A percentile compares a stretch with the other conserved stretches of the same genome.
Evolutionary conservation across 2,888 invertebrate species (phyloP).

Genomic region (Thymelicus acteon): DNA sequence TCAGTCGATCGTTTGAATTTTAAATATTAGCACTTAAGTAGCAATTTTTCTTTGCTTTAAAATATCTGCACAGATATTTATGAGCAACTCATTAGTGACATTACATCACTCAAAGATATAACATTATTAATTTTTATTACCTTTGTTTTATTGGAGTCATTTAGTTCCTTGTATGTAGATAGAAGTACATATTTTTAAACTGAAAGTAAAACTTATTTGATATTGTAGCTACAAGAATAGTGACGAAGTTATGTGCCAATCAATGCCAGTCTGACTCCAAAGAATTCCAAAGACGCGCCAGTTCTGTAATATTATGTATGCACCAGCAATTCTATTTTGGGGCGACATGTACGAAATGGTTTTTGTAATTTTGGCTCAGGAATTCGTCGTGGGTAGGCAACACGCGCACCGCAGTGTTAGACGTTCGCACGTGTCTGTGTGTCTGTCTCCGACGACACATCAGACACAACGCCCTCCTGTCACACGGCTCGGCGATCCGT

Average conservation of each 20-base stretch:
- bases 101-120: no score
- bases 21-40: no score
- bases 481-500: slow-evolving; percentile 48
- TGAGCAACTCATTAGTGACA: no score
- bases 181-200: not conserved
- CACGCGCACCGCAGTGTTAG: slow-evolving; percentile 2
- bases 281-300: slow-evolving; percentile 12
- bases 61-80: no score
- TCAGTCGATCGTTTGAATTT: no score
- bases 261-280: slow-evolving; percentile 7
- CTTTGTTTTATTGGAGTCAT: not conserved
- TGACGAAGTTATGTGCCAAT: slow-evolving; percentile 5
- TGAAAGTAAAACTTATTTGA: not conserved
- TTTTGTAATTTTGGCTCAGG: slow-evolving; percentile 45
- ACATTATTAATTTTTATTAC: no score
- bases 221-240: not conserved
- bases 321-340: slow-evolving; percentile 48
- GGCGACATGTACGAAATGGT: slow-evolving; percentile 51
- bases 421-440: slow-evolving; percentile 42
- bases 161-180: not conserved
- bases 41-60: no score
- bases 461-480: slow-evolving; percentile 56
- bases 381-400: slow-evolving; percentile 42
- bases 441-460: not conserved
- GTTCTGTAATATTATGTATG: slow-evolving; percentile 7